These are phyloP conservation scores for Hemicrepidius hirtus DNA, from an alignment of 2,888 invertebrate genomes.

Conservation along the genomic window DNA sequence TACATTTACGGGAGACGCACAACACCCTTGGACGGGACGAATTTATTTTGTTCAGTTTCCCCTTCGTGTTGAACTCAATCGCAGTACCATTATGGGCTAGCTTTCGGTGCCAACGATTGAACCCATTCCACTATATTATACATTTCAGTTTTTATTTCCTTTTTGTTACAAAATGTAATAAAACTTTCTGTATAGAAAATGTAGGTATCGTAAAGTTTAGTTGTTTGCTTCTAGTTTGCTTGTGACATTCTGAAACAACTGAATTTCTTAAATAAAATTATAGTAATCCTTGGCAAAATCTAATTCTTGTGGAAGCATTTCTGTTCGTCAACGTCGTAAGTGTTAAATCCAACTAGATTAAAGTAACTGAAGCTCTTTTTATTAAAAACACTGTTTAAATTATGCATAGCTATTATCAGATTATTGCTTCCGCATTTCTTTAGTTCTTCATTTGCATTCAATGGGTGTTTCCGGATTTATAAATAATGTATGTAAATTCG, in stretches of 20 bases:
- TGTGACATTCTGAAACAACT: neutral
- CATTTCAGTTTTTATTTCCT: too few relatives aligned
- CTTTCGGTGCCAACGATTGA: too few relatives aligned
- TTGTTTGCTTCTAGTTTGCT: too few relatives aligned
- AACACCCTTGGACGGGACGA: too few relatives aligned
- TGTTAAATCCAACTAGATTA: slow-evolving; percentile 6
- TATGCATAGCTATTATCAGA: slow-evolving; percentile 43
- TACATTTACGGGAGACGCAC: too few relatives aligned
- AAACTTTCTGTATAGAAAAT: too few relatives aligned
- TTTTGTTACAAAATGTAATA: too few relatives aligned
- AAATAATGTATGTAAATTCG: slow-evolving; percentile 44
- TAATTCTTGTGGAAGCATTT: slow-evolving; percentile 14
- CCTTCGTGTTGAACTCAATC: too few relatives aligned
- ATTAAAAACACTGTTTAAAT: slow-evolving; percentile 39
- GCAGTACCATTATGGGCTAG: too few relatives aligned
- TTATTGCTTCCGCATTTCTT: slow-evolving; percentile 43
- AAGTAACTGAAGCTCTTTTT: slow-evolving; percentile 32
- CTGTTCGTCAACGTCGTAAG: neutral
- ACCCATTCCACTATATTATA: too few relatives aligned
- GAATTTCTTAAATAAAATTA: neutral
- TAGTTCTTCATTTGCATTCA: slow-evolving; percentile 42
- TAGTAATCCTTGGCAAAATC: neutral
- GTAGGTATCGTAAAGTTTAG: too few relatives aligned
- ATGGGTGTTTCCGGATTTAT: slow-evolving; percentile 45
- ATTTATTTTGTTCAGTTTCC: too few relatives aligned